Evolutionary conservation across 2,113 vertebrate genomes (phyloP).

Genomic region (Anguilla rostrata): DNA sequence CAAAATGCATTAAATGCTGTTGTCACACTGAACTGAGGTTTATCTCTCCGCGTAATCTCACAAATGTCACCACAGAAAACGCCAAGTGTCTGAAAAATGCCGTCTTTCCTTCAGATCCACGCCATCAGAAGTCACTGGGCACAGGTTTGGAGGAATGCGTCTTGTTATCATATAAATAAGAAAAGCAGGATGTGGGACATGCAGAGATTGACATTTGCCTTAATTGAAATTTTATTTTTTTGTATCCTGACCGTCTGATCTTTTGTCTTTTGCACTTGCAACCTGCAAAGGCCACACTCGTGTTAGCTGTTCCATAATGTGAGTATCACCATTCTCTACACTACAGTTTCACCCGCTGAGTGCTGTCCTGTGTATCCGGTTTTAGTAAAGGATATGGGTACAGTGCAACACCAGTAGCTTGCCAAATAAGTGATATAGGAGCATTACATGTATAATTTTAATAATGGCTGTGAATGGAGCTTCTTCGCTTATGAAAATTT

Average conservation of each 20-base stretch:
- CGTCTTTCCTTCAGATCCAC: constrained; percentile 32
- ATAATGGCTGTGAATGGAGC: too few relatives aligned
- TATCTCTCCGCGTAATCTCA: background rate
- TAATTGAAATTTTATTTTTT: background rate
- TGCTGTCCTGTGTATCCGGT: background rate
- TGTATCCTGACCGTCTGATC: constrained; percentile 8
- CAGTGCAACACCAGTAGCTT: too few relatives aligned
- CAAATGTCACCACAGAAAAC: background rate
- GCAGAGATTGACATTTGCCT: constrained; percentile 29
- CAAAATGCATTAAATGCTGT: constrained; percentile 27
- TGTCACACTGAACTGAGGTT: background rate
- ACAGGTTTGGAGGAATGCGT: constrained; percentile 36
- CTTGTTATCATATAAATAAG: constrained; percentile 63
- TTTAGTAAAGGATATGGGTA: too few relatives aligned
- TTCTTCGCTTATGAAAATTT: too few relatives aligned
- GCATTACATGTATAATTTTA: too few relatives aligned
- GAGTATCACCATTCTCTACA: background rate
- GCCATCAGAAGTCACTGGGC: constrained; percentile 47
- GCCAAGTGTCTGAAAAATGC: background rate
- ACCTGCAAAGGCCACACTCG: background rate
- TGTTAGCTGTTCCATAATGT: background rate
- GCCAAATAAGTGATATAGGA: too few relatives aligned
- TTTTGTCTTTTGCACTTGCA: constrained; percentile 13
- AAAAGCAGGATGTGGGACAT: constrained; percentile 26
- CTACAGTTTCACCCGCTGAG: background rate